phyloP scores from a whole-genome alignment of 2,113 vertebrate genomes.

The Nipponia nippon region DNA sequence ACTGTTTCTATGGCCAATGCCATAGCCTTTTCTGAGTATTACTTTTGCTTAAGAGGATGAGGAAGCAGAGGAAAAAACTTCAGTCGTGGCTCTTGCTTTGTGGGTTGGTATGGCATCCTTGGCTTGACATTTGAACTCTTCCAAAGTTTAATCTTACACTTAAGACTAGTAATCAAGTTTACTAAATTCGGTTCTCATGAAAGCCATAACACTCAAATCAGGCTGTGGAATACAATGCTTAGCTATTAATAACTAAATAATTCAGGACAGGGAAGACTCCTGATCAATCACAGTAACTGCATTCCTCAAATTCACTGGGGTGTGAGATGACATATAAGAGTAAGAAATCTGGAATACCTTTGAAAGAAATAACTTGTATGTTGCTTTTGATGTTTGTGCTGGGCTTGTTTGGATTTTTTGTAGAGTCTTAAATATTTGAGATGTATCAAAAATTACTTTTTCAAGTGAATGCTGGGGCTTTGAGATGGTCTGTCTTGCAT shows the following conservation, averaged over 20 bases:
- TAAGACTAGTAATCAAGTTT: not conserved
- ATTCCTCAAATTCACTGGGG: not conserved
- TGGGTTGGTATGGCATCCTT: not conserved
- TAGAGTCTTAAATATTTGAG: not conserved
- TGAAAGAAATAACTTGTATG: not conserved
- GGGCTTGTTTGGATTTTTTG: not conserved
- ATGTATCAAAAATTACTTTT: not conserved
- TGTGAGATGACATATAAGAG: not conserved
- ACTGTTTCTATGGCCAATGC: not conserved
- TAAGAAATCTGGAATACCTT: not conserved
- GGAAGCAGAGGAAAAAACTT: not conserved
- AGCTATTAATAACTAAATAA: not conserved
- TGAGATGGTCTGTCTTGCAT: not conserved
- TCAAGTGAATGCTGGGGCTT: not conserved
- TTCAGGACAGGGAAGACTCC: not conserved
- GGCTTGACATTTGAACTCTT: not conserved
- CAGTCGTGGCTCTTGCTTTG: rapidly evolving
- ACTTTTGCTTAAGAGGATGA: not conserved
- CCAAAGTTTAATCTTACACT: not conserved
- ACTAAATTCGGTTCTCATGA: not conserved
- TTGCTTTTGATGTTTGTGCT: not conserved
- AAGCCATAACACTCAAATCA: not conserved
- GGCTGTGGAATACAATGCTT: not conserved
- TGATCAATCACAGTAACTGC: not conserved
- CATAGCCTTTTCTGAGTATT: not conserved